A percentile compares a stretch with the other conserved stretches of the same genome.
These are phyloP conservation scores for Plodia interpunctella DNA, from an alignment of 1,140 invertebrate species.

Conservation along the genomic window DNA sequence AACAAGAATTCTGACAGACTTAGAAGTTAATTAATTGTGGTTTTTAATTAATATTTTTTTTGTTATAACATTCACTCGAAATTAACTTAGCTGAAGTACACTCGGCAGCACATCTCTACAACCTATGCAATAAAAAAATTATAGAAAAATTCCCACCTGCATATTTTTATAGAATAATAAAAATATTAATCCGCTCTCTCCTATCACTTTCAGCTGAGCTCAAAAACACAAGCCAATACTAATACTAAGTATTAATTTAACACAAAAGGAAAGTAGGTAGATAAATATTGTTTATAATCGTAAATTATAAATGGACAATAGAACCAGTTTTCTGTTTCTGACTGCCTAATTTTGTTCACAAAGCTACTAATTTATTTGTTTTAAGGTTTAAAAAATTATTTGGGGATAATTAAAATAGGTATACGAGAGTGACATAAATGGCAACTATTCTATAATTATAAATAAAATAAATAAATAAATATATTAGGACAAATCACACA, in stretches of 20 bases:
- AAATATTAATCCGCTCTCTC: background rate
- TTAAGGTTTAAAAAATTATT: background rate
- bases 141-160: too few species aligned
- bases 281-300: conserved; percentile 42
- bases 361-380: background rate
- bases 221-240: background rate
- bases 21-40: too few species aligned
- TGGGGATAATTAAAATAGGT: background rate
- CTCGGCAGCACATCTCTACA: too few species aligned
- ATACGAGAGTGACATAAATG: too few species aligned
- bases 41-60: too few species aligned
- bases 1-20: too few species aligned
- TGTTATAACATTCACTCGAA: too few species aligned
- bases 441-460: too few species aligned
- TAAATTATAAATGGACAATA: conserved; percentile 37
- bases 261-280: conserved; percentile 39
- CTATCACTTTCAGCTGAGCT: background rate
- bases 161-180: background rate
- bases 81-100: too few species aligned
- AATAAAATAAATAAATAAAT: too few species aligned
- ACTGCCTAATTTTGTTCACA: background rate
- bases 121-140: too few species aligned
- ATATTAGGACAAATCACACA: too few species aligned
- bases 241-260: conserved; percentile 51
- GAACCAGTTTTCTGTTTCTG: conserved; percentile 23